Percentiles rank a stretch among this genome's conserved stretches.
phyloP scores from a whole-genome alignment of 2,888 invertebrate genomes.

The Tholera decimalis region DNA sequence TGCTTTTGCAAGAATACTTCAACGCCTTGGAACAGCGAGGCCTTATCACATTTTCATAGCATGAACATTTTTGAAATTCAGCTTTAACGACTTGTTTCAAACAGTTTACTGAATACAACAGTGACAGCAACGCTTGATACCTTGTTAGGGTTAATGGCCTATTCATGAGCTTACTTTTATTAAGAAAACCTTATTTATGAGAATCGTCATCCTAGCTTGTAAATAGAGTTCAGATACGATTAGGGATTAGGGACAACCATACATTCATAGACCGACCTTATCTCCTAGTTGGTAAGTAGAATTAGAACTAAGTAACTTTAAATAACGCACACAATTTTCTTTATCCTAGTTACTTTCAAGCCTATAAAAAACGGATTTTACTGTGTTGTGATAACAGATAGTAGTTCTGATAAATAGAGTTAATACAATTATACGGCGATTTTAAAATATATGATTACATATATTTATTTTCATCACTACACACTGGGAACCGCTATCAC shows the following conservation, averaged over 20 bases:
- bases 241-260: constrained; percentile 1
- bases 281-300: constrained; percentile 6
- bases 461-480: not conserved
- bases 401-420: not conserved
- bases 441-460: not conserved
- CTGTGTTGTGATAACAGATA: not conserved
- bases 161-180: not conserved
- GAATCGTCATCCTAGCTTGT: not conserved
- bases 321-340: not conserved
- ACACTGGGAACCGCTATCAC: not conserved
- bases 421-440: too few relatives aligned
- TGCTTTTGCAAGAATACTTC: constrained; percentile 5
- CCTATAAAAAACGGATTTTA: not conserved
- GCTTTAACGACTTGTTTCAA: not conserved
- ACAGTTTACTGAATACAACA: not conserved
- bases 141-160: not conserved
- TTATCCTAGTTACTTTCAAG: not conserved
- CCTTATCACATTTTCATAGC: not conserved
- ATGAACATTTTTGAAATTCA: not conserved
- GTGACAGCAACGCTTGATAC: not conserved
- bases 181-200: not conserved
- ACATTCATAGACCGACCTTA: not conserved
- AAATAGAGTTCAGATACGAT: not conserved
- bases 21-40: not conserved
- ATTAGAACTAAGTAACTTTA: not conserved